phyloP scores from a whole-genome alignment of 2,888 invertebrate species.

The Nemurella pictetii region DNA sequence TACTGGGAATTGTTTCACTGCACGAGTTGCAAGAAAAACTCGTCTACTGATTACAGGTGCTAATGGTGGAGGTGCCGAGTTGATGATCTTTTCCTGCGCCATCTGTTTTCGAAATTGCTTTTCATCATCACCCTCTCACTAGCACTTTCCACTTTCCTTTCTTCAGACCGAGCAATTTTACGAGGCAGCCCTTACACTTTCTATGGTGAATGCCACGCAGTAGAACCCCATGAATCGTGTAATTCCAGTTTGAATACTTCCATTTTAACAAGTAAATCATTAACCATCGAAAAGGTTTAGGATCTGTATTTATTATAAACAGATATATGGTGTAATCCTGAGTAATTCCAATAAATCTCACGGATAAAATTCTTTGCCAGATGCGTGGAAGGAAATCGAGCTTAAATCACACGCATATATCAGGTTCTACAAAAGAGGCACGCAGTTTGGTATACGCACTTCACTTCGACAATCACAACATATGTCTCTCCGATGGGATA shows the following conservation, averaged over 20 bases:
- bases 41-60: background rate
- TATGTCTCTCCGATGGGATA: background rate
- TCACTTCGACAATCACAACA: background rate
- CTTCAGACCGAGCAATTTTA: background rate
- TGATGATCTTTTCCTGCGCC: background rate
- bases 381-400: background rate
- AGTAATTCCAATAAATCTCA: background rate
- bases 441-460: background rate
- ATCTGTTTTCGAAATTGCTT: background rate
- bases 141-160: background rate
- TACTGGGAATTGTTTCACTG: too few species aligned
- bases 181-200: too few species aligned
- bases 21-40: too few species aligned
- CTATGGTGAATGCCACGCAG: background rate
- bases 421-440: background rate
- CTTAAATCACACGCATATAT: background rate
- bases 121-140: background rate
- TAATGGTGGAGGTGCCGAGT: background rate
- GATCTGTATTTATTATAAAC: background rate
- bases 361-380: background rate
- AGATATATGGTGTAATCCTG: background rate
- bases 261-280: background rate
- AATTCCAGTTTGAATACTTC: background rate
- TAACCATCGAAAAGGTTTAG: background rate
- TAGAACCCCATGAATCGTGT: background rate